Conservation (phyloP, 2,797 vertebrate genomes). For the Distichodus sexfasciatus region DNA sequence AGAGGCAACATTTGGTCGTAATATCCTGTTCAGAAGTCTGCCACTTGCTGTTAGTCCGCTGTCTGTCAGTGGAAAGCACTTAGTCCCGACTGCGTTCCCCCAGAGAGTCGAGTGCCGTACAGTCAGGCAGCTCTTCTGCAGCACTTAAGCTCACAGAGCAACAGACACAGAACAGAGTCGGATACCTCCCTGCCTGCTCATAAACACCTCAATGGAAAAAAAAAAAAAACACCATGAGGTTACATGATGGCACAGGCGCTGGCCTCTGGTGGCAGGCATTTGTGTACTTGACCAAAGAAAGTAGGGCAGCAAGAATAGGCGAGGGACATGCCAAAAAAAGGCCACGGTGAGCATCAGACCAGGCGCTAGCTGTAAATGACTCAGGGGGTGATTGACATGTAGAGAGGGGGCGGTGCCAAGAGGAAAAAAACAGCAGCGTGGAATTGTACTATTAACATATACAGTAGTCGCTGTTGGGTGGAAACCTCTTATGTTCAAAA, state of each 20-base stretch:
- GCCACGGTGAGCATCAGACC: neutral
- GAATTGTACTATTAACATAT: no score
- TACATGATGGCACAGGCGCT: neutral
- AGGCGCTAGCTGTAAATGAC: neutral
- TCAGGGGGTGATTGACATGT: conserved; percentile 22
- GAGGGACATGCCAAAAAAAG: neutral
- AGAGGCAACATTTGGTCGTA: neutral
- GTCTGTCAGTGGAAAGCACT: no score
- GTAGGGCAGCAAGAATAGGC: neutral
- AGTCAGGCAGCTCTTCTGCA: neutral
- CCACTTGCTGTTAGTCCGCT: conserved; percentile 17
- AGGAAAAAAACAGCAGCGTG: no score
- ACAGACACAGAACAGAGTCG: conserved; percentile 34
- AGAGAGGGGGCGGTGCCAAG: conserved; percentile 13
- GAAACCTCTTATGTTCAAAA: no score
- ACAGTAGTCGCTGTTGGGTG: no score
- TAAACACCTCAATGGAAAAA: conserved; percentile 42
- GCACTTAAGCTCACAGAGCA: neutral
- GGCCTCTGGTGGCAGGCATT: neutral
- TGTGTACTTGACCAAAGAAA: neutral
- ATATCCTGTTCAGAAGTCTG: neutral
- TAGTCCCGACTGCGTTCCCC: neutral
- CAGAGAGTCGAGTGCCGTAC: neutral
- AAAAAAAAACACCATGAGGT: conserved; percentile 23
- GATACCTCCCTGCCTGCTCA: conserved; percentile 27